Evolutionary conservation across 2,113 vertebrate species (phyloP), one percentile per base, ranked within the genome.

Genomic region (rat (Rattus norvegicus)): DNA sequence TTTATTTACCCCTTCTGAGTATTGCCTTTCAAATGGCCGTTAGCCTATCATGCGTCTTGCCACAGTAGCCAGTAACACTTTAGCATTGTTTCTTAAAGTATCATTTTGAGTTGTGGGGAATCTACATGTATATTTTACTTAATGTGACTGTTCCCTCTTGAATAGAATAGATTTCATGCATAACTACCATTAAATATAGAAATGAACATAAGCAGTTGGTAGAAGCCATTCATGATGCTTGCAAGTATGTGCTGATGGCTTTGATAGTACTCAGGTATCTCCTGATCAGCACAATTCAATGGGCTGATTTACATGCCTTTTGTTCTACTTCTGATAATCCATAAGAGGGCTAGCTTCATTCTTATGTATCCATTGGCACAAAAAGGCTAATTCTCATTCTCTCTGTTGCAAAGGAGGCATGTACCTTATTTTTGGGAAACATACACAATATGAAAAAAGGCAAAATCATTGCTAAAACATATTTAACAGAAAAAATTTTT

Each of bases 141-240:
- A 36, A 52, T 26, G 17, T 70, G 65, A 61, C 20, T 61, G 36
- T n/a, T 14, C 20, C 56, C 22, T 76, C 39, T 80, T 75, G 49
- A 91, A 59, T 90, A 84, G 70, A 91, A 59, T 90, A 79, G 65
- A 17, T 95, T 92, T 69, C 54, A 56, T 26, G 16, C 36, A 16
- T 0, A 20, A 85, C 24, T 90, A 8, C 33, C 47, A 54, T 92
- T 73, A 83, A 87, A 96, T 47, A 84, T 12, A 67, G 75, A 90
- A 85, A 67, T 47, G 61, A 54, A 43, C 49, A 5, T 59, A 5
- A 59, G 24, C 24, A 30, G 49, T 77, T 47, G 77, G 69, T 63
- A 89, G 69, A n/a, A 83, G 30, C 67, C 47, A 52, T 54, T 77
- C 4, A 11, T 56, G 30, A 19, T 76, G 12, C 67, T 61, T 72